Evolutionary conservation across 2,113 vertebrate genomes (phyloP), one percentile per base, ranked within the genome.

Genomic region (Pica pica): DNA sequence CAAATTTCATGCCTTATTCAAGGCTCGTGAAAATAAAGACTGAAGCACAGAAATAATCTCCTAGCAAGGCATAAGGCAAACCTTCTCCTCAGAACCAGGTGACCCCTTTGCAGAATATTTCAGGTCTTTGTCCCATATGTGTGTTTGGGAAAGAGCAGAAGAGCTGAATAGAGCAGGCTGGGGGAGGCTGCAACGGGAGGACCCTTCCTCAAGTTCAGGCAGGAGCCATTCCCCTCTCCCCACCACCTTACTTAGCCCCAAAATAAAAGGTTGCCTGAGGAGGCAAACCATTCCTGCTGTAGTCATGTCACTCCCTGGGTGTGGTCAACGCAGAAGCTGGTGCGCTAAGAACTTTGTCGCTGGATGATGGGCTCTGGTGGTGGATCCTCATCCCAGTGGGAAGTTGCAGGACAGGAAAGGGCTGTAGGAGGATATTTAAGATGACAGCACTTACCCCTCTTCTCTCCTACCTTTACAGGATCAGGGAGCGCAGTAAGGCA

Each of bases 401-500:
- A 16, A 8, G 1, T 12, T 83, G 30, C 2, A 6, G 19, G 55
- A 27, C n/a, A n/a, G 52, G 16, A 74, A 77, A 50, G 23, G 37
- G 28, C 41, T 37, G 21, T 42, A 41, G 56, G 65, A 2, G 37
- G 33, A 7, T 44, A 28, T 81, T 65, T 75, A 39, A 70, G 71
- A 74, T 60, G 39, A 31, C 26, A 69, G 35, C 39, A 44, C 13
- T 92, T 68, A 77, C 7, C 21, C 11, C 30, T 80, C 11, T n/a
- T 89, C 13, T 80, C 10, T 88, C 28, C 21, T 76, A 5, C 57
- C 67, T 75, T 56, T 83, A 3, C 92, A 98, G 99, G 97, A 71
- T 95, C 78, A 86, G 97, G 20, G 97, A 98, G 35, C 97, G 90
- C 7, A 76, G 2, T 56, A 99, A 99, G 97, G 91, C 97, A 2